phyloP scores from a whole-genome alignment of 1,140 invertebrate species.

The Scaptomyza graminum region DNA sequence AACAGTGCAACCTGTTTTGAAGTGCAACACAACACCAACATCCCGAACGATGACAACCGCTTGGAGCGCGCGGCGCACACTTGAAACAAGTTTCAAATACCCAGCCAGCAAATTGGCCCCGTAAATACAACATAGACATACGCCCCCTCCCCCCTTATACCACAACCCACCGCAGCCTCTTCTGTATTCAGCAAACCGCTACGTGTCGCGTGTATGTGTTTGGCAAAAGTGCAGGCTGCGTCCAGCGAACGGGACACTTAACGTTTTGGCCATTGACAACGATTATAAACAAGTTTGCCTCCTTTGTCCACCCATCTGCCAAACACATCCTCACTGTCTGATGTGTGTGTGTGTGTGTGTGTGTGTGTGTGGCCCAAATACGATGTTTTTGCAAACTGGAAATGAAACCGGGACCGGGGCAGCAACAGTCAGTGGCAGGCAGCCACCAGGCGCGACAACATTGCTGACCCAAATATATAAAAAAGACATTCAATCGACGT shows the following conservation, averaged over 20 bases:
- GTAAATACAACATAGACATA: slow-evolving; percentile 36
- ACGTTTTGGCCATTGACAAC: slow-evolving; percentile 81
- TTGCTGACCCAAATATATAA: slow-evolving; percentile 73
- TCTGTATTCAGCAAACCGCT: neutral
- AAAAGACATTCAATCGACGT: slow-evolving; percentile 72
- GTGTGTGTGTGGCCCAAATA: slow-evolving; percentile 39
- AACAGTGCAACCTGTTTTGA: slow-evolving; percentile 78
- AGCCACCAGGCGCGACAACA: slow-evolving; percentile 53
- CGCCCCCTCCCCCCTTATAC: neutral
- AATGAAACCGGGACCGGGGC: slow-evolving; percentile 61
- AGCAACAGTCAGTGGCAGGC: slow-evolving; percentile 34
- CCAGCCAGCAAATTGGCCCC: slow-evolving; percentile 65
- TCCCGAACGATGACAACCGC: too few relatives aligned
- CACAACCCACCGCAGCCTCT: too few relatives aligned
- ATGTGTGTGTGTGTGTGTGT: too few relatives aligned
- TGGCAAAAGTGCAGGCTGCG: slow-evolving; percentile 31
- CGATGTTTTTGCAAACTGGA: slow-evolving; percentile 37
- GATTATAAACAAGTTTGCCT: slow-evolving; percentile 77
- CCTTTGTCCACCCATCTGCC: neutral
- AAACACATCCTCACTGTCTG: slow-evolving; percentile 1
- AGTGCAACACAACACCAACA: slow-evolving; percentile 7
- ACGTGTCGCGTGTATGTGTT: slow-evolving; percentile 34
- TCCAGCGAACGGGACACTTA: slow-evolving; percentile 72
- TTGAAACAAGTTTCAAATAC: slow-evolving; percentile 60
- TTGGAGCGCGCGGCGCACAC: neutral